Conservation (phyloP, 2,888 invertebrate species). For the Diplazon laetatorius region DNA sequence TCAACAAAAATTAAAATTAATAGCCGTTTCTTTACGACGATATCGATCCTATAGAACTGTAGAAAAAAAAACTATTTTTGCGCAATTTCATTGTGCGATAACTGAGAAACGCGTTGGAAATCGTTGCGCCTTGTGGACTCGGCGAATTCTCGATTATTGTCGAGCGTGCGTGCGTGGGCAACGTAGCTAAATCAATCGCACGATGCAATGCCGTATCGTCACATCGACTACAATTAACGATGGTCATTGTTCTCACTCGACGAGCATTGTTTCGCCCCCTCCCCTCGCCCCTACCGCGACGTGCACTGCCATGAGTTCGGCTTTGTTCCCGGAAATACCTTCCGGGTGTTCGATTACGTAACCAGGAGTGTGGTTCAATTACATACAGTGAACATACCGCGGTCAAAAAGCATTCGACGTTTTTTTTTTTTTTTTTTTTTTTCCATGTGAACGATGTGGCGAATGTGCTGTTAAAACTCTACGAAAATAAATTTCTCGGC, state of each 20-base stretch:
- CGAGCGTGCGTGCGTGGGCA: conserved; percentile 2
- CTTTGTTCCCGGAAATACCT: conserved; percentile 48
- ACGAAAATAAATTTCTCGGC: conserved; percentile 31
- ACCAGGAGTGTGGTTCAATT: conserved; percentile 35
- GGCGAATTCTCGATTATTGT: background rate
- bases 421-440: no score
- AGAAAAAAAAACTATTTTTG: no score
- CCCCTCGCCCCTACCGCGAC: no score
- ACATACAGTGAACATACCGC: conserved; percentile 12
- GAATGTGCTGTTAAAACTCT: conserved; percentile 16
- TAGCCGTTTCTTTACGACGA: no score
- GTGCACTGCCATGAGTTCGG: conserved; percentile 20
- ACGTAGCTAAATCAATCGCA: conserved; percentile 6
- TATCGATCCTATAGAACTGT: no score
- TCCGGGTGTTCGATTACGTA: conserved; percentile 32
- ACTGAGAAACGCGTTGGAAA: background rate
- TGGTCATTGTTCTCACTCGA: conserved; percentile 25
- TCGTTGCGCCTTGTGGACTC: background rate
- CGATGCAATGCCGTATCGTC: conserved; percentile 20
- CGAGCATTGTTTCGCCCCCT: conserved; percentile 20
- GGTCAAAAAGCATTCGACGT: conserved; percentile 16
- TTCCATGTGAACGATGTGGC: no score
- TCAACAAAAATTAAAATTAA: no score
- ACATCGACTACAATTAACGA: conserved; percentile 22
- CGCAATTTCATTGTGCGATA: background rate